Evolutionary conservation across 2,113 vertebrate species (phyloP).

Genomic region (Daboia siamensis): DNA sequence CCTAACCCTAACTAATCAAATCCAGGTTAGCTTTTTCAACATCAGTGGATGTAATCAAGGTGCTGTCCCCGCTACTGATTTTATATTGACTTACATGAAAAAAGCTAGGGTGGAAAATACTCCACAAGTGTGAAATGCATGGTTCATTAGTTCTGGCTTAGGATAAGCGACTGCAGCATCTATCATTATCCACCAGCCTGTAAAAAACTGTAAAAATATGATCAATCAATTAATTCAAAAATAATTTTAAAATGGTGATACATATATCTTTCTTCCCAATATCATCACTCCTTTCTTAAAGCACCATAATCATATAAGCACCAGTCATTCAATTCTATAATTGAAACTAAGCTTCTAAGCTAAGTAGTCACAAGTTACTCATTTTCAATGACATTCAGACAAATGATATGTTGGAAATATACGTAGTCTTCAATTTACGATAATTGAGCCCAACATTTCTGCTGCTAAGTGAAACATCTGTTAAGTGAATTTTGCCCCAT

Average conservation of each 20-base stretch:
- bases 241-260: not conserved
- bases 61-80: not conserved
- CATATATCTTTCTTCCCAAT: not conserved
- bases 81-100: conserved; percentile 83
- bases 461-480: not conserved
- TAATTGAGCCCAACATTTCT: not conserved
- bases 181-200: conserved; percentile 95
- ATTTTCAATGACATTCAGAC: not conserved
- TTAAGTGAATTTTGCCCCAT: not conserved
- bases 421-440: too few species aligned
- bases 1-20: not conserved
- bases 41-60: not conserved
- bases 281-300: not conserved
- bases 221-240: not conserved
- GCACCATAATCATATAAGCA: not conserved
- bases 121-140: conserved; percentile 89
- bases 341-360: not conserved
- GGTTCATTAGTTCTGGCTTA: conserved; percentile 78
- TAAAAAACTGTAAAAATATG: conserved; percentile 78
- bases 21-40: not conserved
- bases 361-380: not conserved
- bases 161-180: conserved; percentile 84
- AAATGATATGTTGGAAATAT: not conserved
- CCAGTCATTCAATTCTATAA: not conserved
- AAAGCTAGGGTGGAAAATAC: conserved; percentile 92